Conservation (phyloP, 2,797 vertebrate species). For the Acanthiza pusilla region DNA sequence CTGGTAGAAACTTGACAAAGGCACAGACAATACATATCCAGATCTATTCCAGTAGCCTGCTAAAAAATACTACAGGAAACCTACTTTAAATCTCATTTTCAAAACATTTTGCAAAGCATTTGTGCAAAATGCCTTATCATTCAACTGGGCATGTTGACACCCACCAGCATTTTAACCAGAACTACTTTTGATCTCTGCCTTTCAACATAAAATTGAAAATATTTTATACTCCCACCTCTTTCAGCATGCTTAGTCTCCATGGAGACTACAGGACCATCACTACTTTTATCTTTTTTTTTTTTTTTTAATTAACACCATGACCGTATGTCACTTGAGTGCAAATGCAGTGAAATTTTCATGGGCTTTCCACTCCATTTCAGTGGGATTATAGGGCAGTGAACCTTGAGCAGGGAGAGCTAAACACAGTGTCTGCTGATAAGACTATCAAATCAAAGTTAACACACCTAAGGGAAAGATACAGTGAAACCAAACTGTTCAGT, state of each 20-base stretch:
- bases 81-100: neutral
- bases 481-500: neutral
- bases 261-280: neutral
- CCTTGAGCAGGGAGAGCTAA: neutral
- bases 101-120: neutral
- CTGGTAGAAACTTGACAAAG: neutral
- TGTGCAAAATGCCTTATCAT: neutral
- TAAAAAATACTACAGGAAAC: neutral
- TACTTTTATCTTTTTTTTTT: neutral
- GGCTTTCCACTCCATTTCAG: conserved; percentile 36
- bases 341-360: neutral
- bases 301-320: neutral
- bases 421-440: neutral
- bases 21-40: neutral
- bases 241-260: neutral
- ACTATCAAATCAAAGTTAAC: neutral
- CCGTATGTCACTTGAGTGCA: neutral
- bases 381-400: conserved; percentile 4
- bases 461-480: neutral
- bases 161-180: conserved; percentile 16
- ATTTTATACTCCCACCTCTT: neutral
- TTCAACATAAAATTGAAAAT: neutral
- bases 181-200: conserved; percentile 38
- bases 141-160: neutral
- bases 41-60: neutral